Evolutionary conservation across 35 echinoderm and acorn worm species (phyloP), one percentile per base, ranked within the genome.

Genomic region (Patiria miniata): DNA sequence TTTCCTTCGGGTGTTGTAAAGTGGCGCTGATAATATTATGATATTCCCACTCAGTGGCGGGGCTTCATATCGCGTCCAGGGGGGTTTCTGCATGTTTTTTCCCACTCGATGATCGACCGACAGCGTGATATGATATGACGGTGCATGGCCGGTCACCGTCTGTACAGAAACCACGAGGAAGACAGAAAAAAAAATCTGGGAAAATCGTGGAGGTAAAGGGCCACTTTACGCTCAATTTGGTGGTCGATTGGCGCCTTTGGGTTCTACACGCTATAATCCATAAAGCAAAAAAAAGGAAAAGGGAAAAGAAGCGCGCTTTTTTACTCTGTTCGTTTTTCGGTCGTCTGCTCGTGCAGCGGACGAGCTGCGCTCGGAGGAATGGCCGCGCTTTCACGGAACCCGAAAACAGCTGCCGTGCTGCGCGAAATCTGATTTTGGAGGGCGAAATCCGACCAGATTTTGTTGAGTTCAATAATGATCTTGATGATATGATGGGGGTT

Each of bases 221-320:
- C 65, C 65, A 73, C 65, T 73, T 73, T 26, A 73, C 21, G 65
- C 10, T 10, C 65, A 73, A 73, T 73, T 73, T 73, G 26, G 14
- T 34, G 65, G 65, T 73, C 65, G 65, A 73, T 73, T 26, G 65
- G 34, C 65, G 65, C 29, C 65, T 23, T 34, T 23, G 8, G 65
- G 65, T 73, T 23, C 65, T 73, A 73, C 65, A 73, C 26, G 65
- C 26, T 73, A 6, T 73, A 73, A 28, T 73, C 65, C 29, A 28
- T 73, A 73, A 73, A 28, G 42, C 42, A 12, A 47, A 47, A 47
- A 47, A 47, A 47, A 12, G n/a, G n/a, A n/a, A n/a, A n/a, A n/a
- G n/a, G n/a, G n/a, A n/a, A n/a, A n/a, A n/a, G n/a, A 60, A 60
- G 16, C 57, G 65, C 65, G 65, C 65, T 32, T 73, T 73, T 73